Base-by-base conservation (phyloP, 2,888 invertebrate species). In the Hypomecis atomaria region DNA sequence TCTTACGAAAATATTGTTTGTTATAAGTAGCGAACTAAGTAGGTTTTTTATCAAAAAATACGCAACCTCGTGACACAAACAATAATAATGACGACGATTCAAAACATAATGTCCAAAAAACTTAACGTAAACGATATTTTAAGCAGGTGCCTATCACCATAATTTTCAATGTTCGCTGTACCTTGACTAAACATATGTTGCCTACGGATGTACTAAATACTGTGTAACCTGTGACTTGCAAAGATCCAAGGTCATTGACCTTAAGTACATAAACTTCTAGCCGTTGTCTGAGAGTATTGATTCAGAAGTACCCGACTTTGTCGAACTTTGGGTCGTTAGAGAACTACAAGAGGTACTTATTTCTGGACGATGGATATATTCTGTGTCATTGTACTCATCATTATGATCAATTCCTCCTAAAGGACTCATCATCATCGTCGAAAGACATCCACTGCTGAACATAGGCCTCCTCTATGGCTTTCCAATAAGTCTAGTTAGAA, bases 181-280 rank as follows among this genome's bases (percentile, higher is more conserved):
- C 6, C 40, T n/a, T 40, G 40, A n/a, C 43, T 43, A n/a, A 43
- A 43, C n/a, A 11, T n/a, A 5, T n/a, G 43, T 5, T 1, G 43
- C 10, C 3, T 11, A 11, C 11, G 43, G 43, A 43, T 43, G n/a
- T 11, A 37, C 37, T 44, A 59, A 52, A 38, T 45, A 45, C 33
- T 33, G 5, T 53, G 40, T 60, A 6, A 40, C 48, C 34, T 42
- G 36, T 59, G 52, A 44, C 53, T 11, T 11, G 37, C 40, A 42
- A 4, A 33, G 23, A 10, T 42, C 33, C 60, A 54, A 60, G 54
- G 60, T 42, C 5, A 0, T 36, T 43, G 54, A 54, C 53, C 47
- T 60, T 13, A 23, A 3, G 23, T 23, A 6, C 23, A 10, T 9
- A 23, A 42, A 48, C 23, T 43, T 10, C 11, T 10, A 11, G 6